Conservation (phyloP, 2,113 vertebrate species). For the Triplophysa tibetana region DNA sequence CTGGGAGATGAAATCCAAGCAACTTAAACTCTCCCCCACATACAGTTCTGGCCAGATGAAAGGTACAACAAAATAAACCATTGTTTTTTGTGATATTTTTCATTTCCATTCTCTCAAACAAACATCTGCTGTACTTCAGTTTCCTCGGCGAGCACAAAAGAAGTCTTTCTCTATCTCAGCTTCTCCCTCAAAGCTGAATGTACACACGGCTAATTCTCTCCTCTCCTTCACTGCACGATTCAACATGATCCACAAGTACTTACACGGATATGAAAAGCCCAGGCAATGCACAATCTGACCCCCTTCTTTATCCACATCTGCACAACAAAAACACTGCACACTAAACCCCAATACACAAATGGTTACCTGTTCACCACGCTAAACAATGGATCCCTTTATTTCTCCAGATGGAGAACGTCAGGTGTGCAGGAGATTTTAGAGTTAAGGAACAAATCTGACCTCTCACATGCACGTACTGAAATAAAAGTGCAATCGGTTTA, state of each 20-base stretch:
- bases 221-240: background rate
- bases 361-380: constrained; percentile 70
- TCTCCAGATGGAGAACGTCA: constrained; percentile 58
- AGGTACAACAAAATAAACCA: constrained; percentile 1
- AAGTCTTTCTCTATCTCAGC: constrained; percentile 34
- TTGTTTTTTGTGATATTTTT: background rate
- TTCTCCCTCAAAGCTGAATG: constrained; percentile 8
- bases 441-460: constrained; percentile 68
- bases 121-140: background rate
- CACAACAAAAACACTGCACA: constrained; percentile 30
- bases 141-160: constrained; percentile 53
- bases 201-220: background rate
- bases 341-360: constrained; percentile 57
- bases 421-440: constrained; percentile 72
- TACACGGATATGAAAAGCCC: constrained; percentile 4
- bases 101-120: background rate
- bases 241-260: constrained; percentile 21
- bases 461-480: constrained; percentile 27
- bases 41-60: background rate
- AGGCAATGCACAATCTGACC: constrained; percentile 37
- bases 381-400: constrained; percentile 75
- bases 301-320: constrained; percentile 25
- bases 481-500: constrained; percentile 23
- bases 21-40: background rate
- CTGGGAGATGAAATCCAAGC: constrained; percentile 3